Percentiles rank a stretch among this genome's conserved stretches.
phyloP scores from a whole-genome alignment of 1,140 invertebrate species.

The Arctopsyche grandis region DNA sequence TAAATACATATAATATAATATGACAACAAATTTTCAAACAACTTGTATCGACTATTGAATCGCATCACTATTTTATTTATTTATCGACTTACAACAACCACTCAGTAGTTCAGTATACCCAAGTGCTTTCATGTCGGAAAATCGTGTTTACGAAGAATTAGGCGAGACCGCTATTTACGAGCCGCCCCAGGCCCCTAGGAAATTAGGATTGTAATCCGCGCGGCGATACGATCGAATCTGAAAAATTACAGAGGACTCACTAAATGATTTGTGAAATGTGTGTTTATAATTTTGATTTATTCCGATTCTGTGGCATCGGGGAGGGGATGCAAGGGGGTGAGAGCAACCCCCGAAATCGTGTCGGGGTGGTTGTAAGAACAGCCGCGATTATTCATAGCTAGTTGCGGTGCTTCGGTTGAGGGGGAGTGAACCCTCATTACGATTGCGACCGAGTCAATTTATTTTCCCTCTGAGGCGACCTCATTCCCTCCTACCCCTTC shows the following conservation, averaged over 20 bases:
- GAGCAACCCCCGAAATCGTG: neutral
- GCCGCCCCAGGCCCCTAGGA: conserved; percentile 38
- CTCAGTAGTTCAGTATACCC: neutral
- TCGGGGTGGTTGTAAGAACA: conserved; percentile 18
- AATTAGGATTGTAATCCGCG: conserved; percentile 51
- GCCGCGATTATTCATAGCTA: conserved; percentile 42
- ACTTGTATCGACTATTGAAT: too few relatives aligned
- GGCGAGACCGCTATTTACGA: conserved; percentile 49
- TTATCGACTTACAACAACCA: too few relatives aligned
- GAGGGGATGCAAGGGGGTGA: neutral
- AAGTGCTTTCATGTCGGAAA: conserved; percentile 44
- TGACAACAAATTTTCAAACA: too few relatives aligned
- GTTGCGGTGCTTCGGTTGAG: conserved; percentile 12
- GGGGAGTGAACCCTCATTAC: conserved; percentile 23
- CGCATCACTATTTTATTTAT: too few relatives aligned
- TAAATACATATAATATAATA: too few relatives aligned
- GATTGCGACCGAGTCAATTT: conserved; percentile 30
- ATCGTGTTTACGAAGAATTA: conserved; percentile 54
- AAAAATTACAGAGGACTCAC: conserved; percentile 33
- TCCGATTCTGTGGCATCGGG: neutral
- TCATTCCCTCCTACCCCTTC: neutral
- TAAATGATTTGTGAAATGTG: conserved; percentile 51
- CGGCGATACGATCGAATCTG: conserved; percentile 37
- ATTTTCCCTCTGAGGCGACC: conserved; percentile 15
- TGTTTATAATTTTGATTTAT: conserved; percentile 50